phyloP scores from a whole-genome alignment of 2,113 vertebrate species.

The Mohoua ochrocephala region DNA sequence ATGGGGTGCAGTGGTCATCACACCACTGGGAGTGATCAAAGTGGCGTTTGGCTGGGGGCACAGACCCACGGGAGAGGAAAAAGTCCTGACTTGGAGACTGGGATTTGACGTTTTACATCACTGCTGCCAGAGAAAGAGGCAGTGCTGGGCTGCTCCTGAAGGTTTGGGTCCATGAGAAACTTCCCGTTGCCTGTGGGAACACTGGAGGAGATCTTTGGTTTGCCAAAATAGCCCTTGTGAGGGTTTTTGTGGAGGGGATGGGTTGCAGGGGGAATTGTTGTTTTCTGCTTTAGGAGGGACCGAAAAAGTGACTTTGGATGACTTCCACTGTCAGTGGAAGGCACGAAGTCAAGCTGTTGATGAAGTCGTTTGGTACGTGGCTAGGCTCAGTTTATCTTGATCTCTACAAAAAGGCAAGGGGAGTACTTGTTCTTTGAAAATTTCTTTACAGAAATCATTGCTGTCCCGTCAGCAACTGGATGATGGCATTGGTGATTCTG shows the following conservation, averaged over 20 bases:
- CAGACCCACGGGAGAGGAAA: neutral
- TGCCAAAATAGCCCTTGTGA: neutral
- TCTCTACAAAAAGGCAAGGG: neutral
- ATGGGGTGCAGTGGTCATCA: neutral
- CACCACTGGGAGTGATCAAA: neutral
- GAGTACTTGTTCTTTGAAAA: neutral
- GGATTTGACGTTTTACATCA: neutral
- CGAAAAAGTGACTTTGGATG: neutral
- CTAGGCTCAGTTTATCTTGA: neutral
- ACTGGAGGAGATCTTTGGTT: neutral
- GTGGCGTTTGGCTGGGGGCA: neutral
- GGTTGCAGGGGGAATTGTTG: neutral
- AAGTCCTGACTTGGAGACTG: neutral
- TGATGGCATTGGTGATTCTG: neutral
- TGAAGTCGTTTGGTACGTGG: neutral
- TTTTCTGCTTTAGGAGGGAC: constrained; percentile 23
- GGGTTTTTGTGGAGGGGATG: neutral
- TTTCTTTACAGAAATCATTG: neutral
- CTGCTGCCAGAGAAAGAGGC: neutral
- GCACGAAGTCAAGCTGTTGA: neutral
- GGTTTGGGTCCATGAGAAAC: neutral
- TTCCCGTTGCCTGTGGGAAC: neutral
- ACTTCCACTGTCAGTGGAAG: neutral
- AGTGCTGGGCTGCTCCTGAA: neutral
- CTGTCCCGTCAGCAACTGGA: neutral